phyloP scores from a whole-genome alignment of 2,797 vertebrate species.

The Coreius guichenoti region DNA sequence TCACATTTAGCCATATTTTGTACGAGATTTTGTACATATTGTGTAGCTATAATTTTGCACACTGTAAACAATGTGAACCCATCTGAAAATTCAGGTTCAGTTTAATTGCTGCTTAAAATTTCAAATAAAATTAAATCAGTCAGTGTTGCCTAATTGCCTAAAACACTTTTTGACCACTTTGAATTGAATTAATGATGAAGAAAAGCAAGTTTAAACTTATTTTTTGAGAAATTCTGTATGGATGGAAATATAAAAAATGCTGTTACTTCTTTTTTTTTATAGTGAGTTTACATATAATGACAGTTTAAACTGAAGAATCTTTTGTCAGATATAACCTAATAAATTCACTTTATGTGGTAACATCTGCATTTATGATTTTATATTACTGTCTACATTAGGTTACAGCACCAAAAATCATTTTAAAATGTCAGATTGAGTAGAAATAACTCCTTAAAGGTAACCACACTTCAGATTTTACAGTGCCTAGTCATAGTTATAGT shows the following conservation, averaged over 20 bases:
- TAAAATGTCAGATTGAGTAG: background rate
- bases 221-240: background rate
- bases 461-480: background rate
- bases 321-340: background rate
- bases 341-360: background rate
- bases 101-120: background rate
- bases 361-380: background rate
- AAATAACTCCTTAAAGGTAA: background rate
- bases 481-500: background rate
- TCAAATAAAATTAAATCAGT: background rate
- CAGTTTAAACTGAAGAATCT: background rate
- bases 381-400: background rate
- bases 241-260: background rate
- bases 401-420: background rate
- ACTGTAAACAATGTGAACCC: background rate
- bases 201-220: background rate
- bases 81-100: background rate
- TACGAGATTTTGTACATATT: too few relatives aligned
- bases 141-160: background rate
- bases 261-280: background rate
- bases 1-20: background rate
- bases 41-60: background rate
- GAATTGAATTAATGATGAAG: background rate
- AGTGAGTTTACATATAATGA: background rate
- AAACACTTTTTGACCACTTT: background rate